Conservation (phyloP, 1,140 invertebrate genomes). For the Anastrepha obliqua region DNA sequence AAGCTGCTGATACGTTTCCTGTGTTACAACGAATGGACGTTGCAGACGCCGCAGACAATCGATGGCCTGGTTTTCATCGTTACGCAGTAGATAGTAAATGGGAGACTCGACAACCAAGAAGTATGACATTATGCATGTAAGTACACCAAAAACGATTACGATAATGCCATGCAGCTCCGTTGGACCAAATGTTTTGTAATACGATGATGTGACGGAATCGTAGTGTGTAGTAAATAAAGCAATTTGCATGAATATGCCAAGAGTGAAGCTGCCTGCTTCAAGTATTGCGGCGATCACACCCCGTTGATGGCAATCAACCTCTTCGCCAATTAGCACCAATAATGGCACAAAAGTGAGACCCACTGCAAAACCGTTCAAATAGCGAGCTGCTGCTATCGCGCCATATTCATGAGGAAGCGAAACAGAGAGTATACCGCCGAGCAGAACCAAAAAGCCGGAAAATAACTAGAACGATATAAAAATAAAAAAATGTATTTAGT, state of each 20-base stretch:
- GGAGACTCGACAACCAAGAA: constrained; percentile 66
- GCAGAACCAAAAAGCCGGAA: constrained; percentile 63
- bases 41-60: constrained; percentile 64
- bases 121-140: constrained; percentile 59
- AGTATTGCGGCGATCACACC: constrained; percentile 62
- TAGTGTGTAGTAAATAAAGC: constrained; percentile 59
- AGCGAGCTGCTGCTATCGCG: constrained; percentile 64
- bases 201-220: constrained; percentile 55
- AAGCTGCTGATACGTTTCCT: constrained; percentile 66
- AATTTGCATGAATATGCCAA: constrained; percentile 66
- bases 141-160: constrained; percentile 61
- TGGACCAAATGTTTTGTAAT: constrained; percentile 55
- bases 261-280: constrained; percentile 63
- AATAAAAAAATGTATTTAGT: neutral
- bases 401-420: constrained; percentile 58
- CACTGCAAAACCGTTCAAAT: constrained; percentile 68
- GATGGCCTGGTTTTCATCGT: constrained; percentile 63
- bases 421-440: constrained; percentile 64
- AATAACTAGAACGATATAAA: constrained; percentile 58
- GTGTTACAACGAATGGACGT: constrained; percentile 65
- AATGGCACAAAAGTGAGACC: constrained; percentile 67
- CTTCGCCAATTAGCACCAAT: constrained; percentile 64
- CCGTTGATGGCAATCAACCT: constrained; percentile 60
- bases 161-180: constrained; percentile 66
- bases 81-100: constrained; percentile 62